These are phyloP conservation scores for Ophiothrix spiculata DNA, from an alignment of 35 echinoderm and acorn worm genomes.

Conservation along the genomic window DNA sequence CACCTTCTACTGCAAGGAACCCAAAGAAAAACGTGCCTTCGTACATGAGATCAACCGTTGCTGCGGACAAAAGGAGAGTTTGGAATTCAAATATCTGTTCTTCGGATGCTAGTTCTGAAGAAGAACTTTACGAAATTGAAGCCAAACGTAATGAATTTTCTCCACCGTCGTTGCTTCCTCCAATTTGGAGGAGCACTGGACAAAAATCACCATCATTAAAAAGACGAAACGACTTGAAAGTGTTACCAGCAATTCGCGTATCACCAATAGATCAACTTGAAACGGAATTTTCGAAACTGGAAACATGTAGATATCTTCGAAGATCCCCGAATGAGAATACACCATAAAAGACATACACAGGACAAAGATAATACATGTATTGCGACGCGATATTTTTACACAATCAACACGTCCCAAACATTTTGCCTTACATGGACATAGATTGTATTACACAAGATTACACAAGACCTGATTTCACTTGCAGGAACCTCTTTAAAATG, in stretches of 20 bases:
- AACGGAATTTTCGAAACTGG: background rate
- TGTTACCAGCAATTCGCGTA: background rate
- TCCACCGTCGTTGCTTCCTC: background rate
- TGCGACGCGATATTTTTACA: no score
- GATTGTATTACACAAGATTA: no score
- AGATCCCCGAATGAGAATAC: background rate
- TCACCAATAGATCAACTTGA: background rate
- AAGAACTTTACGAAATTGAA: background rate
- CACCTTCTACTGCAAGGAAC: background rate
- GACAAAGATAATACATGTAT: no score
- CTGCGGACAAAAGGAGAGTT: background rate
- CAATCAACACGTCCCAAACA: no score
- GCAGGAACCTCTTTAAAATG: no score
- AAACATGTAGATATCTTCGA: background rate
- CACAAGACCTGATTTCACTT: no score
- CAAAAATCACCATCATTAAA: background rate
- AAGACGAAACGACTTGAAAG: background rate
- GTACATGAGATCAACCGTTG: background rate
- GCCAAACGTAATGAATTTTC: background rate
- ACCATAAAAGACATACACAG: background rate
- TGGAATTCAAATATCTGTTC: background rate
- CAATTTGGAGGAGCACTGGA: background rate
- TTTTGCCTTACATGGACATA: no score
- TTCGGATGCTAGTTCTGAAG: background rate
- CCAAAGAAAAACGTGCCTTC: background rate